phyloP scores from a whole-genome alignment of 2,888 invertebrate genomes.

The Aporophyla lueneburgensis region DNA sequence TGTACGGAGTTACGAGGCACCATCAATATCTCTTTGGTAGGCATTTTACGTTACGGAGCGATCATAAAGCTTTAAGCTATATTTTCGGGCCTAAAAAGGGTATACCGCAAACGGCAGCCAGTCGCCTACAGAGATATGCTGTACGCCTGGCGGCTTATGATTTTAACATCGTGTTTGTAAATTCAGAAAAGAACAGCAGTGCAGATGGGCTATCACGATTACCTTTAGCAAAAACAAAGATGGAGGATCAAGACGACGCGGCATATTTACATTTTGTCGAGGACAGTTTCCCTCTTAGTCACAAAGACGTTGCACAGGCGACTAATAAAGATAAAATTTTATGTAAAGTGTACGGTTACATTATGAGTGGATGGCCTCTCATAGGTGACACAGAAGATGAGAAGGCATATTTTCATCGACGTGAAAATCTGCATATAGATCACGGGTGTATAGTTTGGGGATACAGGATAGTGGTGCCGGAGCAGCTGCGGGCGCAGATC shows the following conservation, averaged over 20 bases:
- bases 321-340: not conserved
- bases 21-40: slow-evolving; percentile 43
- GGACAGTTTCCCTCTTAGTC: slow-evolving; percentile 35
- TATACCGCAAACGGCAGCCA: slow-evolving; percentile 41
- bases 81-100: slow-evolving; percentile 43
- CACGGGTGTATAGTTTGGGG: slow-evolving; percentile 5
- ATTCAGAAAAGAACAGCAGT: slow-evolving; percentile 14
- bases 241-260: slow-evolving; percentile 17
- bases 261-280: slow-evolving; percentile 34
- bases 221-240: slow-evolving; percentile 14
- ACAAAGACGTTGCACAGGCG: slow-evolving; percentile 16
- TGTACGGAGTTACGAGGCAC: slow-evolving; percentile 14
- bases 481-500: too few relatives aligned
- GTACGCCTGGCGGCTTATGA: slow-evolving; percentile 34
- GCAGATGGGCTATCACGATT: slow-evolving; percentile 22
- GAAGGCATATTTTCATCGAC: slow-evolving; percentile 22
- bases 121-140: slow-evolving; percentile 1
- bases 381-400: not conserved
- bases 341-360: slow-evolving; percentile 33
- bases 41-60: slow-evolving; percentile 35
- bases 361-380: slow-evolving; percentile 22
- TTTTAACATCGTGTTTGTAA: slow-evolving; percentile 22
- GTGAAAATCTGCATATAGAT: not conserved
- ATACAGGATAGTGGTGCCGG: slow-evolving; percentile 6
- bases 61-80: slow-evolving; percentile 35